Conservation (phyloP, 2,113 vertebrate species). For the Strigops habroptila region DNA sequence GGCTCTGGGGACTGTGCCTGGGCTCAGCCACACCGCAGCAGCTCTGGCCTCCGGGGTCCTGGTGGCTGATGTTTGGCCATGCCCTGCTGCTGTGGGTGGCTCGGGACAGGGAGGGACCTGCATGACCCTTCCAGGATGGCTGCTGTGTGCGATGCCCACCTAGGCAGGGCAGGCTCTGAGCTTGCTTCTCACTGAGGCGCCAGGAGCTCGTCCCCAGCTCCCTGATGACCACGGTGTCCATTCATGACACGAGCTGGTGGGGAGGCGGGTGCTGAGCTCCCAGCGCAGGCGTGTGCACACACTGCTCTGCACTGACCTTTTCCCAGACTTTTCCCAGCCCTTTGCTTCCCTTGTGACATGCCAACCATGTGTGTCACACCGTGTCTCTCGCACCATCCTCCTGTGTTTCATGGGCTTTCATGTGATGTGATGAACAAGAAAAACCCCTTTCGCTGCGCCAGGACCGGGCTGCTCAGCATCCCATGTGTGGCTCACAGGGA, state of each 20-base stretch:
- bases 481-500: neutral
- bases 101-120: neutral
- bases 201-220: neutral
- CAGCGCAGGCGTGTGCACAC: neutral
- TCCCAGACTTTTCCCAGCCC: neutral
- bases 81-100: neutral
- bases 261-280: neutral
- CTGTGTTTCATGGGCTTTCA: neutral
- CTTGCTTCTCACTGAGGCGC: rapidly evolving
- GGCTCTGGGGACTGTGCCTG: neutral
- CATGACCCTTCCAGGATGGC: neutral
- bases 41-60: rapidly evolving
- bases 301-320: conserved; percentile 19
- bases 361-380: neutral
- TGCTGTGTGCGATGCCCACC: neutral
- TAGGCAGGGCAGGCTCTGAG: neutral
- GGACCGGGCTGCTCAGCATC: neutral
- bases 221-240: rapidly evolving
- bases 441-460: neutral
- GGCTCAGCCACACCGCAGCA: rapidly evolving
- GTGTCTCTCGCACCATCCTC: neutral
- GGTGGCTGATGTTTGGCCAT: neutral
- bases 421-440: neutral
- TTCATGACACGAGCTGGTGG: neutral
- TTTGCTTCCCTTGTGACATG: neutral